A percentile compares a stretch with the other conserved stretches of the same genome.
These are phyloP conservation scores for Pristionchus japonicus DNA, from an alignment of 2,888 invertebrate species.

Conservation along the genomic window DNA sequence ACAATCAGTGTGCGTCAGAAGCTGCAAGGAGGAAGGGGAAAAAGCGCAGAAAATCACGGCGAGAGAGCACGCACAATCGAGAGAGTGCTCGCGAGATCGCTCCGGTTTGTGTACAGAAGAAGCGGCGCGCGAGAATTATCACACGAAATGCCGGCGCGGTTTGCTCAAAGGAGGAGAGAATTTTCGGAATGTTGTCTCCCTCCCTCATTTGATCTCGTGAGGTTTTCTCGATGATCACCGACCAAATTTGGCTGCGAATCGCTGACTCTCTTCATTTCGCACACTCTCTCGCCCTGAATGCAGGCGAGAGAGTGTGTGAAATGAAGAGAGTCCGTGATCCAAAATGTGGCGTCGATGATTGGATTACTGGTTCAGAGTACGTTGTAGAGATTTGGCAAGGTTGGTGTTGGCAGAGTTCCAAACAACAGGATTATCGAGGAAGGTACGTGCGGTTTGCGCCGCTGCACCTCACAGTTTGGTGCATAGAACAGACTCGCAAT, in stretches of 20 bases:
- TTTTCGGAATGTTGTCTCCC: neutral
- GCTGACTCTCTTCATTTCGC: too few relatives aligned
- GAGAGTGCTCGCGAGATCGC: neutral
- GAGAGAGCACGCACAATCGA: neutral
- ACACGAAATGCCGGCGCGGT: neutral
- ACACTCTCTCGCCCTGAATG: neutral
- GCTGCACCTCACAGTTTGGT: too few relatives aligned
- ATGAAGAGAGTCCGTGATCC: neutral
- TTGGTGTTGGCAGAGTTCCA: too few relatives aligned
- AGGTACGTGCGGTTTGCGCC: neutral
- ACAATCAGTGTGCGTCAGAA: neutral
- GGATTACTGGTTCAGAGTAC: neutral
- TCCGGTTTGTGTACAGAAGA: neutral
- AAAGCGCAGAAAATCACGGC: neutral
- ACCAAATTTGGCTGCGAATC: neutral
- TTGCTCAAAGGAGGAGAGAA: slow-evolving; percentile 10
- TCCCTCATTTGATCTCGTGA: neutral
- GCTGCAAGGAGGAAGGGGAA: neutral
- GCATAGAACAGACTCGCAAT: too few relatives aligned
- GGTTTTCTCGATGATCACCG: neutral
- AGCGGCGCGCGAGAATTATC: slow-evolving; percentile 9
- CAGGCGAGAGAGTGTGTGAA: neutral
- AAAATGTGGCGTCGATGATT: neutral
- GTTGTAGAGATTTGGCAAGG: neutral
- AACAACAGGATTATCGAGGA: neutral